Conservation (phyloP, 2,888 invertebrate species). For the Caenorhabditis sulstoni region DNA sequence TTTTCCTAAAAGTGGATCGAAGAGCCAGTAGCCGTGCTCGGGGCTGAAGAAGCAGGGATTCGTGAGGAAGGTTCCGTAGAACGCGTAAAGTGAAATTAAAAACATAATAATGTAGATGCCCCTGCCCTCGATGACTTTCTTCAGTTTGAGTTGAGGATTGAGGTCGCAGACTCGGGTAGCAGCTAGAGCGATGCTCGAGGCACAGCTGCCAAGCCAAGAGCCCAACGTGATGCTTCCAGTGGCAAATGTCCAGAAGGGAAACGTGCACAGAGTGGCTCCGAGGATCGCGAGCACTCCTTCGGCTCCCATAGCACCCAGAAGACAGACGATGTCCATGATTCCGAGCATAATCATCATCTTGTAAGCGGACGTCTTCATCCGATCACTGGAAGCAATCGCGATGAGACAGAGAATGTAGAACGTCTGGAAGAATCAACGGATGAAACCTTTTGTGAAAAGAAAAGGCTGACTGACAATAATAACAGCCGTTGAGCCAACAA, state of each 20-base stretch:
- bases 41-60: too few relatives aligned
- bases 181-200: not conserved
- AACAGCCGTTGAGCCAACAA: not conserved
- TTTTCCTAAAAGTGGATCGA: not conserved
- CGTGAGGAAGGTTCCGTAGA: too few relatives aligned
- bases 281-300: too few relatives aligned
- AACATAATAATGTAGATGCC: too few relatives aligned
- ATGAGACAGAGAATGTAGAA: not conserved
- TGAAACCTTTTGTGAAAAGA: not conserved
- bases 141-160: not conserved
- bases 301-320: not conserved
- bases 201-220: not conserved
- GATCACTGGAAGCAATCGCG: slow-evolving; percentile 4
- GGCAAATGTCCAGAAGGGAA: not conserved
- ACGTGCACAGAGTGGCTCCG: too few relatives aligned
- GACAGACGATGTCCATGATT: not conserved
- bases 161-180: not conserved
- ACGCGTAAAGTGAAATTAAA: too few relatives aligned
- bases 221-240: not conserved
- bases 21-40: slow-evolving; percentile 2
- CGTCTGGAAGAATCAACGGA: not conserved
- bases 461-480: not conserved
- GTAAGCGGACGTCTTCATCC: not conserved
- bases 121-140: too few relatives aligned
- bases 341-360: slow-evolving; percentile 8